phyloP scores from a whole-genome alignment of 2,797 vertebrate species.

The Echeneis naucrates region DNA sequence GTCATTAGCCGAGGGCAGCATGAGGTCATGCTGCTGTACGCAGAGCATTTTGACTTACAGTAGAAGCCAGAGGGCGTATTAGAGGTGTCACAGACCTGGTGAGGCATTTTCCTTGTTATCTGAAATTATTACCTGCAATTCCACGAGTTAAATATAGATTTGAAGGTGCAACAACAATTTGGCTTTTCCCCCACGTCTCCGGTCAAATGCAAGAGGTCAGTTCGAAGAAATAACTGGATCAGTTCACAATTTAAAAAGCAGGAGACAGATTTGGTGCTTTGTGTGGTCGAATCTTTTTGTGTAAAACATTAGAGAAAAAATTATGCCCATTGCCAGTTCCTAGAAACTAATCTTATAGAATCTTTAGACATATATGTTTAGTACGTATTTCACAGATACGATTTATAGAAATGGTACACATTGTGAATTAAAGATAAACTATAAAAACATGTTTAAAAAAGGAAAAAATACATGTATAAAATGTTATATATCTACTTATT shows the following conservation, averaged over 20 bases:
- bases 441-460: too few relatives aligned
- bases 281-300: neutral
- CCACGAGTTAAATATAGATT: slow-evolving; percentile 38
- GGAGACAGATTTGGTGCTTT: neutral
- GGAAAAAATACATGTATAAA: too few relatives aligned
- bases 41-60: slow-evolving; percentile 74
- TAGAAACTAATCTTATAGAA: neutral
- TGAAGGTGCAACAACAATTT: slow-evolving; percentile 35
- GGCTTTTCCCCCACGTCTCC: neutral
- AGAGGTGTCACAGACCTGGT: slow-evolving; percentile 10
- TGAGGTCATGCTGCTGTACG: slow-evolving; percentile 86
- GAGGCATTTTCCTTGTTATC: slow-evolving; percentile 59
- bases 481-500: too few relatives aligned
- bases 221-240: neutral
- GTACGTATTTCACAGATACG: too few relatives aligned
- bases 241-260: neutral
- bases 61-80: slow-evolving; percentile 56
- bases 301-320: neutral
- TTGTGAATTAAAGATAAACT: too few relatives aligned
- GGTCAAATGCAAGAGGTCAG: neutral
- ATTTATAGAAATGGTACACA: too few relatives aligned
- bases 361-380: too few relatives aligned
- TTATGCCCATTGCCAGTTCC: neutral
- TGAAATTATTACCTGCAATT: slow-evolving; percentile 69
- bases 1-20: slow-evolving; percentile 88